Evolutionary conservation across 2,888 invertebrate genomes (phyloP), one percentile per base, ranked within the genome.

Genomic region (Tromatobia lineatoria): DNA sequence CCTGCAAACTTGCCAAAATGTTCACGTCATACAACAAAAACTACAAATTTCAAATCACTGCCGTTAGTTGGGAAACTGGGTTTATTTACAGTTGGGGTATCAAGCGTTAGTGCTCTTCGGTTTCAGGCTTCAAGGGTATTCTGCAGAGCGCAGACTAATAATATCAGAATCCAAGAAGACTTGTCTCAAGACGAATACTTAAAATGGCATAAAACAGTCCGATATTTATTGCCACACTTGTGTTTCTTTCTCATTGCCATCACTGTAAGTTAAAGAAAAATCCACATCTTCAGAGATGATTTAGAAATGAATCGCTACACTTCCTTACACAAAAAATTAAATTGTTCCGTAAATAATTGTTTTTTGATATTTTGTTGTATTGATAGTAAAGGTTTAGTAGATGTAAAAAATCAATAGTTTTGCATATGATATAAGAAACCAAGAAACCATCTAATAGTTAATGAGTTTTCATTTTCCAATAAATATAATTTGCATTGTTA

Each of bases 181-280:
- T 18, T 79, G 0, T 18, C 82, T 20, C n/a, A 73, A 10, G 85
- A 88, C 42, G 66, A 77, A 7, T 57, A 73, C 11, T 98, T 98
- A 94, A 97, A 98, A 91, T 98, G 98, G 98, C 94, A 93, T 23
- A 95, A 95, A 83, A 96, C 98, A 85, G 95, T 96, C 93, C 91
- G 94, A 15, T 96, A 98, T 91, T 93, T 98, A 2, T 94, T 95
- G 90, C 97, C 97, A 29, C 97, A 98, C 92, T 94, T 97, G 83
- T 96, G 96, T 95, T 95, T 97, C 86, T 95, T 98, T 74, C 90
- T 96, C 7, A 96, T 96, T 77, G 98, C 98, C 80, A 95, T 98
- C 89, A 95, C 95, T 89, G 98, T 98, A 94, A 96, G 96, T 95
- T 0, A 18, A 23, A 20, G n/a, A 10, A 10, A 38, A 38, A 38